Percentiles rank a stretch among this genome's conserved stretches.
These are phyloP conservation scores for Callyntrura guangdongensis DNA, from an alignment of 2,888 invertebrate genomes.

Conservation along the genomic window DNA sequence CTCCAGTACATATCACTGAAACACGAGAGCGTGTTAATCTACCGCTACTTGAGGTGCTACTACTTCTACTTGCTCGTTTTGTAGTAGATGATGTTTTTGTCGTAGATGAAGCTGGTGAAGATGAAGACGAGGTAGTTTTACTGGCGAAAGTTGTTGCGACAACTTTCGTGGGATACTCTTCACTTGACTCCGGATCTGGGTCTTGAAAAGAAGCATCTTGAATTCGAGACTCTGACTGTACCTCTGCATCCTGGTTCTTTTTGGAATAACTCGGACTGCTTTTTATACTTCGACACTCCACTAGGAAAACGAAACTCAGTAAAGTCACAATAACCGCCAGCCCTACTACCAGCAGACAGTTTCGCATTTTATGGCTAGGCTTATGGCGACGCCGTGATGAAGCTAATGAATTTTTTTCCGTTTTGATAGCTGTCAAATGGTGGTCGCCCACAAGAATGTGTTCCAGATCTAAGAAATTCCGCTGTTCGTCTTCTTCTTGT, in stretches of 20 bases:
- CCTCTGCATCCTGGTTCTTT: conserved; percentile 33
- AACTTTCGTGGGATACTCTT: conserved; percentile 67
- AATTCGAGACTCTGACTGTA: conserved; percentile 61
- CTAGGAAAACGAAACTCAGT: conserved; percentile 63
- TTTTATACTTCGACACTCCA: conserved; percentile 60
- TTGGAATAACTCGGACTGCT: conserved; percentile 19
- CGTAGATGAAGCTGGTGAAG: conserved; percentile 4
- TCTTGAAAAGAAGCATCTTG: conserved; percentile 58
- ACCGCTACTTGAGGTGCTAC: conserved; percentile 3
- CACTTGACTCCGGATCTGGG: conserved; percentile 66
- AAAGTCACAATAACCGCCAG: conserved; percentile 36
- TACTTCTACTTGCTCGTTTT: conserved; percentile 45
- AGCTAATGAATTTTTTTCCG: neutral
- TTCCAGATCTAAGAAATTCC: neutral
- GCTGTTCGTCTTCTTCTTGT: neutral
- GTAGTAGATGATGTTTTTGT: conserved; percentile 34
- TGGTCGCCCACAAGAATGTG: conserved; percentile 39
- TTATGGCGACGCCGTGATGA: neutral
- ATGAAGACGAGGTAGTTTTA: conserved; percentile 13
- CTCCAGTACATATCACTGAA: conserved; percentile 60
- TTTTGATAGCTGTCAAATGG: neutral
- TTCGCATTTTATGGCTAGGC: conserved; percentile 64
- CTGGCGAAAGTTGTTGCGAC: conserved; percentile 46
- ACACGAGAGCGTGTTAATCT: conserved; percentile 64
- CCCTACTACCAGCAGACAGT: conserved; percentile 57